These are phyloP conservation scores for Aurelia sp. DNA, from an alignment of 30 jellyfish, hydroid and myxozoan genomes.

Conservation along the genomic window DNA sequence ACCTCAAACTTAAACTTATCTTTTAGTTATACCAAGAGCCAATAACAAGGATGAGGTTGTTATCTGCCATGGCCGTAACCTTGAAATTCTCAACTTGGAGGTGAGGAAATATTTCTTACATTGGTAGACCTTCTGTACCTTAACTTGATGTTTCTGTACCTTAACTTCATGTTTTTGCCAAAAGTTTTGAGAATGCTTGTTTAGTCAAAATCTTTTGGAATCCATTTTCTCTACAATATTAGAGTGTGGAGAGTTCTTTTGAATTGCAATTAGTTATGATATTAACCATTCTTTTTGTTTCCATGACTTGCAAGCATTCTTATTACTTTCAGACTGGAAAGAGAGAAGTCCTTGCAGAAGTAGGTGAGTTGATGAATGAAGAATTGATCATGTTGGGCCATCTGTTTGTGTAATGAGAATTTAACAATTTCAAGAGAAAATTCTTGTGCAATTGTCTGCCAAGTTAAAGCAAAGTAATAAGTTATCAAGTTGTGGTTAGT, in stretches of 20 bases:
- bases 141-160: no score
- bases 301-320: neutral
- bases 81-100: conserved; percentile 62
- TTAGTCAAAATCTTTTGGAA: no score
- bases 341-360: conserved; percentile 24
- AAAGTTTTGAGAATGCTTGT: no score
- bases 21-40: conserved; percentile 70
- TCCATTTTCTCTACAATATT: no score
- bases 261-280: no score
- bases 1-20: neutral
- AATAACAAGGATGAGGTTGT: conserved; percentile 55
- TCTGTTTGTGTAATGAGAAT: neutral
- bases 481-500: no score
- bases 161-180: no score
- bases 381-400: neutral
- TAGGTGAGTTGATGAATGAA: neutral
- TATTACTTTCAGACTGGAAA: conserved; percentile 45
- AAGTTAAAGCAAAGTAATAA: no score
- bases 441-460: no score
- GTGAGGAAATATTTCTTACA: neutral
- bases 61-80: conserved; percentile 66
- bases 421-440: neutral
- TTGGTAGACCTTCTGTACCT: no score
- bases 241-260: no score
- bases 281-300: neutral